Percentiles rank a stretch among this genome's conserved stretches.
Evolutionary conservation across 2,113 vertebrate genomes (phyloP).

Genomic region (Trogon surrucura): DNA sequence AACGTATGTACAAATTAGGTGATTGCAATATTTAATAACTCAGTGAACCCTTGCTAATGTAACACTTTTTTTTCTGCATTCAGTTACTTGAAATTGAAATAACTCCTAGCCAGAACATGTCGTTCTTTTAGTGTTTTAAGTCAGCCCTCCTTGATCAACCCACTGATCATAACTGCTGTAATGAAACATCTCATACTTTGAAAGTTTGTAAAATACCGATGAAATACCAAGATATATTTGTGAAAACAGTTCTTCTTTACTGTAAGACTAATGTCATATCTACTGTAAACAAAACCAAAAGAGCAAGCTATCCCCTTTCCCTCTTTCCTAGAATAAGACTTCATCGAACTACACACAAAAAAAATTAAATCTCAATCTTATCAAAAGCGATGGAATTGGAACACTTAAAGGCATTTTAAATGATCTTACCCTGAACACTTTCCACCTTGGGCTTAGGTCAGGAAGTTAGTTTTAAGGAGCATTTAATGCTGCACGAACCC

Average conservation of each 20-base stretch:
- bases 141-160: not conserved
- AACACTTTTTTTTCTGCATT: not conserved
- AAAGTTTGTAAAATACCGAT: not conserved
- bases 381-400: constrained; percentile 47
- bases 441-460: constrained; percentile 39
- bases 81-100: not conserved
- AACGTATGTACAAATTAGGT: constrained; percentile 34
- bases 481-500: constrained; percentile 50
- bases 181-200: not conserved
- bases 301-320: not conserved
- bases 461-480: constrained; percentile 70
- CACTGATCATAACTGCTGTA: not conserved
- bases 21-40: constrained; percentile 31
- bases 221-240: not conserved
- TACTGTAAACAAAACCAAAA: not conserved
- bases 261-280: constrained; percentile 16
- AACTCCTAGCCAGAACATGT: not conserved
- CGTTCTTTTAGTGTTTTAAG: not conserved
- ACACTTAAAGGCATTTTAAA: constrained; percentile 58
- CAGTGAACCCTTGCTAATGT: not conserved
- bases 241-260: not conserved
- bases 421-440: constrained; percentile 24
- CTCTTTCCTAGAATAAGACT: not conserved
- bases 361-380: constrained; percentile 5
- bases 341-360: not conserved